These are phyloP conservation scores for Ophthalmotilapia sp. DNA, from an alignment of 2,113 vertebrate genomes.

Conservation along the genomic window DNA sequence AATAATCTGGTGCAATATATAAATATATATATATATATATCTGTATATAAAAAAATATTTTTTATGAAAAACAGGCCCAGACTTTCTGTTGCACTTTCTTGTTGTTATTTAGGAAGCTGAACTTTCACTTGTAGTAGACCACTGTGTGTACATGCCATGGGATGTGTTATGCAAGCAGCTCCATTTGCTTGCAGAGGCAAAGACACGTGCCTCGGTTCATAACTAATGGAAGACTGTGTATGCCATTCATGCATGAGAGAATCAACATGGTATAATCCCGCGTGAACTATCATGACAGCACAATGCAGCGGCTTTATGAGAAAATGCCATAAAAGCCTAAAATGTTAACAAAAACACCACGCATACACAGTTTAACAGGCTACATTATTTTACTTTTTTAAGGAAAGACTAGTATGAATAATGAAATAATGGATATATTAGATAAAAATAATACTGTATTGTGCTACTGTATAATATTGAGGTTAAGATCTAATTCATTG, in stretches of 20 bases:
- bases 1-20: background rate
- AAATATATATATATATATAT: background rate
- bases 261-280: constrained; percentile 41
- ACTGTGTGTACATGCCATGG: constrained; percentile 14
- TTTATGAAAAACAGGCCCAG: background rate
- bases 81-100: background rate
- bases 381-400: background rate
- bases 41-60: background rate
- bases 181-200: constrained; percentile 51
- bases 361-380: background rate
- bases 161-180: constrained; percentile 59
- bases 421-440: background rate
- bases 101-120: background rate
- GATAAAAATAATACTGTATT: background rate
- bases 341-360: background rate
- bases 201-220: constrained; percentile 64
- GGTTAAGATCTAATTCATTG: constrained; percentile 53
- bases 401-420: background rate
- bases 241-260: constrained; percentile 62
- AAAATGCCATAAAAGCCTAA: background rate
- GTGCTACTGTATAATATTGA: constrained; percentile 11
- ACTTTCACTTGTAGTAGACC: constrained; percentile 10
- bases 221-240: constrained; percentile 66
- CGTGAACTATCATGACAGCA: constrained; percentile 25
- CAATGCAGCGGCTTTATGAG: background rate